phyloP scores from a whole-genome alignment of 2,113 vertebrate species.

The Cyprinodon variegatus region DNA sequence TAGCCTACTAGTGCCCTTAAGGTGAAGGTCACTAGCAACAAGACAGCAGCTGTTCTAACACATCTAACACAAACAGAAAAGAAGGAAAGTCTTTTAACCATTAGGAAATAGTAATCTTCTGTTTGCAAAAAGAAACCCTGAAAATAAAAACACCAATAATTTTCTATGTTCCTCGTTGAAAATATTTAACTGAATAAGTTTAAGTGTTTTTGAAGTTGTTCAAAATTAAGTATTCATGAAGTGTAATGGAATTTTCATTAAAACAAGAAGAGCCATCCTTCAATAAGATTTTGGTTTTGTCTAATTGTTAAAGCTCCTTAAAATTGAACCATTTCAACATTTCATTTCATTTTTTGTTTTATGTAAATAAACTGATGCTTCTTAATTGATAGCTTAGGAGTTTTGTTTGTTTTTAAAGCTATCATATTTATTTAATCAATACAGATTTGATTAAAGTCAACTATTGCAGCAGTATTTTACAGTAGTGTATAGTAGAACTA shows the following conservation, averaged over 20 bases:
- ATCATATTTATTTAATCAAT: not conserved
- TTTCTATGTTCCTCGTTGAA: too few relatives aligned
- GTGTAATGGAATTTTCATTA: not conserved
- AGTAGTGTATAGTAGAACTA: not conserved
- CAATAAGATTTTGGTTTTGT: too few relatives aligned
- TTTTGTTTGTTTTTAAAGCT: not conserved
- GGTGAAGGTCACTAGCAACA: not conserved
- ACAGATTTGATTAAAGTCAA: not conserved
- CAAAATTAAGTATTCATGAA: not conserved
- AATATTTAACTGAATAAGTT: not conserved
- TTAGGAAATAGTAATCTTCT: not conserved
- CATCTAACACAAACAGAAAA: not conserved
- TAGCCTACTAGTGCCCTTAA: not conserved
- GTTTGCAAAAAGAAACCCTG: not conserved
- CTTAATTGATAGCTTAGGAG: not conserved
- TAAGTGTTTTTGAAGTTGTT: not conserved
- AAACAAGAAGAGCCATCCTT: too few relatives aligned
- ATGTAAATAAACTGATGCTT: not conserved
- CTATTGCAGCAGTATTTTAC: not conserved
- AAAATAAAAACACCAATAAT: not conserved
- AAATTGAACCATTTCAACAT: not conserved
- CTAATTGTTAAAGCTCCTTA: not conserved
- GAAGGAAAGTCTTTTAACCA: not conserved
- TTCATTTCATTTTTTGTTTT: not conserved
- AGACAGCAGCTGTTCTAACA: not conserved